Evolutionary conservation across 2,797 vertebrate species (phyloP), one percentile per base, ranked within the genome.

Genomic region (Champsocephalus esox): DNA sequence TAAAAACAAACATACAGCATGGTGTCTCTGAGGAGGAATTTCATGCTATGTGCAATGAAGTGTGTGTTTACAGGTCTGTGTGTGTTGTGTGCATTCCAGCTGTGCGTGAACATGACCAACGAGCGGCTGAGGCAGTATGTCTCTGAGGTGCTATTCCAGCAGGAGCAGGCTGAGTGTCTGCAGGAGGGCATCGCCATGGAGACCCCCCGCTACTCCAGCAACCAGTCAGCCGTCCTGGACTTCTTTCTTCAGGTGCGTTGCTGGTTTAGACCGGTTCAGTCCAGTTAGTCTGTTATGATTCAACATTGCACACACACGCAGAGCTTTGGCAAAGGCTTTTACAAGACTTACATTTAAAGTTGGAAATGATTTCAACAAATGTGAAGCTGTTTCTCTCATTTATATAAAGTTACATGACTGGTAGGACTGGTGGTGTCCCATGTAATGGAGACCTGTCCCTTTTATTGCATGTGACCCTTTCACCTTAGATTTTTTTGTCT

Each of bases 41-140:
- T 48, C 55, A 52, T 49, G 52, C 49, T 3, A 11, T 73, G 74
- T 71, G 19, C 79, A 58, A 32, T 57, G 17, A 71, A 61, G 70
- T 73, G 72, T 82, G 50, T 68, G 59, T 82, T 81, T 74, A 81
- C 51, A 70, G 17, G 21, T 48, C 70, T 58, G 55, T 66, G 54
- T 74, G 49, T 79, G 64, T 73, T 84, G 65, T 89, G 73, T 90
- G 63, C 77, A 52, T 91, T 90, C 76, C 92, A 99, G 98, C 94
- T 99, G 68, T 99, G 97, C 83, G 94, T 99, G 93, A 99, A 99
- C 95, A 96, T 99, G 96, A 96, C 96, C 95, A 99, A 97, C 24
- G 97, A 99, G 95, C 96, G 94, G 84, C 94, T 99, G 76, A 95
- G 97, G 88, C 96, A 95, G 87, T 96, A 97, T 61, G 94, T 96